Conservation (phyloP, 2,797 vertebrate species). For the Galaxias olidus region DNA sequence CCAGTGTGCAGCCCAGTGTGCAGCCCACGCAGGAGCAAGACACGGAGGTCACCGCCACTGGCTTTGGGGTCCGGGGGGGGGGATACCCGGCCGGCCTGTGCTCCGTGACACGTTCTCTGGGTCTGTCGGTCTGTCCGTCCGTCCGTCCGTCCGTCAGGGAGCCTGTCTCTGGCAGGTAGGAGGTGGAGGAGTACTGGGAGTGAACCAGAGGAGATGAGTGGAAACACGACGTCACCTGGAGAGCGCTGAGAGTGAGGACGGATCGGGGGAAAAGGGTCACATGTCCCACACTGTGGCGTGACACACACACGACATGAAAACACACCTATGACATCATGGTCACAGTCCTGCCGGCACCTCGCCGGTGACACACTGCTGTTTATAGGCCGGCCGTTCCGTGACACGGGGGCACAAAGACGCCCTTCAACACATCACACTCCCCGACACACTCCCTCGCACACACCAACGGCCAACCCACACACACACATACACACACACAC, state of each 20-base stretch:
- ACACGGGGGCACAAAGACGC: constrained; percentile 52
- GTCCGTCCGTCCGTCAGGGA: too few relatives aligned
- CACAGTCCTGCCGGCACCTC: constrained; percentile 45
- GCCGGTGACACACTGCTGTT: constrained; percentile 61
- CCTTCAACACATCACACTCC: constrained; percentile 30
- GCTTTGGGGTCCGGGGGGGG: too few relatives aligned
- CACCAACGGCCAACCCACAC: constrained; percentile 37
- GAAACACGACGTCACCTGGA: not conserved
- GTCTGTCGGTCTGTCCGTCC: too few relatives aligned
- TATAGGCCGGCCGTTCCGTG: constrained; percentile 52
- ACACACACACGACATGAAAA: constrained; percentile 32
- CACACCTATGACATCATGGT: constrained; percentile 68
- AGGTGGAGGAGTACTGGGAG: not conserved
- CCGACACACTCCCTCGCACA: not conserved
- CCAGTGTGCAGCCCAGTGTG: too few relatives aligned
- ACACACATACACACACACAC: not conserved
- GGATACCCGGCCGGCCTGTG: too few relatives aligned
- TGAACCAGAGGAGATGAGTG: not conserved
- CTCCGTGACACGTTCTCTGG: too few relatives aligned
- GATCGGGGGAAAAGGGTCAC: too few relatives aligned
- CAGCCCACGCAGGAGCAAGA: not conserved
- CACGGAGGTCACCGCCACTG: too few relatives aligned
- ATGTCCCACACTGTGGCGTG: not conserved
- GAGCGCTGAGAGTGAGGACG: too few relatives aligned
- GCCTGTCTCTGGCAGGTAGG: too few relatives aligned